Conservation (phyloP, 1,140 invertebrate genomes). For the Meteorus sp. region DNA sequence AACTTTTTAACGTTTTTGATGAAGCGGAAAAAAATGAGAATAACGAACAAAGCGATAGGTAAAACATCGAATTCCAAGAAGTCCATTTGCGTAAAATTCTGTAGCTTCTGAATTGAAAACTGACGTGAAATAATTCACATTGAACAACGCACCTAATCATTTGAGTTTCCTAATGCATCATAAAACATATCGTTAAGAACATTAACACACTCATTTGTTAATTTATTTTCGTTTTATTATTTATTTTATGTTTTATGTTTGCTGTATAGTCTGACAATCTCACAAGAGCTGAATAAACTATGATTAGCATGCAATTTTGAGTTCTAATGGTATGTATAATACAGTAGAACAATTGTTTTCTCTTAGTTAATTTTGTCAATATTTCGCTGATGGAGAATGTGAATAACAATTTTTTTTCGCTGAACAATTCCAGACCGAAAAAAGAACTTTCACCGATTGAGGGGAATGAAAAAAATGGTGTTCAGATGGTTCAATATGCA, state of each 20-base stretch:
- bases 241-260: slow-evolving; percentile 1
- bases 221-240: background rate
- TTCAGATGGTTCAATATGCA: slow-evolving; percentile 58
- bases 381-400: too few species aligned
- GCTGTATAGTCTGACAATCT: background rate
- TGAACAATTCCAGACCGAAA: slow-evolving; percentile 41
- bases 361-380: too few species aligned
- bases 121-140: too few species aligned
- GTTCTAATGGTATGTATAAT: slow-evolving; percentile 1
- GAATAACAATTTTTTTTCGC: slow-evolving; percentile 12
- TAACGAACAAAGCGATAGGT: slow-evolving; percentile 16
- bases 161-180: too few species aligned
- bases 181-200: too few species aligned
- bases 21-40: slow-evolving; percentile 32
- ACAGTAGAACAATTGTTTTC: too few species aligned
- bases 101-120: too few species aligned
- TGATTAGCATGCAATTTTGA: slow-evolving; percentile 4
- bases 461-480: slow-evolving; percentile 48
- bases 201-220: too few species aligned
- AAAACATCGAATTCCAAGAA: slow-evolving; percentile 4
- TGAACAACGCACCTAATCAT: too few species aligned
- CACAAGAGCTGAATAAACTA: background rate
- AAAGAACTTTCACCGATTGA: slow-evolving; percentile 46
- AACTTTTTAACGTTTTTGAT: slow-evolving; percentile 52
- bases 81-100: too few species aligned